Conservation (phyloP, 2,797 vertebrate genomes). For the Sebastes wilsoni region DNA sequence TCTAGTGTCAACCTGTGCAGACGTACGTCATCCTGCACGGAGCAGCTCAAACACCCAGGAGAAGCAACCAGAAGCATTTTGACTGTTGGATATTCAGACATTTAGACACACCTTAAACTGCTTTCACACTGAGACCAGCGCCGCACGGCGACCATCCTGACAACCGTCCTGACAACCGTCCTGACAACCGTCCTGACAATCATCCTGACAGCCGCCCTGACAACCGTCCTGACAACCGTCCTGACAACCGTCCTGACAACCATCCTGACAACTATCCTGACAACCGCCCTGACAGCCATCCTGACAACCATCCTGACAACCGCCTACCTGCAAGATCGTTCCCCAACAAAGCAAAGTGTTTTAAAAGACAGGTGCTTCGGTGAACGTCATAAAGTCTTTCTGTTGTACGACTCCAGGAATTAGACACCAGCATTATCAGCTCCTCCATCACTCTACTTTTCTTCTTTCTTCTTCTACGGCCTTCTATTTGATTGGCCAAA, state of each 20-base stretch:
- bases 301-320: too few species aligned
- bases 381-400: too few species aligned
- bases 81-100: neutral
- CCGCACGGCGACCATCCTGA: neutral
- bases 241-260: too few species aligned
- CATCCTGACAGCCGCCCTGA: rapidly evolving
- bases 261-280: too few species aligned
- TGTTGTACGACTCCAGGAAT: neutral
- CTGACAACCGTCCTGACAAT: too few species aligned
- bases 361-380: too few species aligned
- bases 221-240: rapidly evolving
- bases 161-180: too few species aligned
- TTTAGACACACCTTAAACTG: neutral
- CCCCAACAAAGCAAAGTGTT: too few species aligned
- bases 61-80: neutral
- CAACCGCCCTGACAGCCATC: too few species aligned
- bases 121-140: neutral
- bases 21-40: neutral
- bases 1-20: neutral
- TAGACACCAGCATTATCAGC: neutral
- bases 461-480: neutral
- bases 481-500: neutral
- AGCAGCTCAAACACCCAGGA: neutral
- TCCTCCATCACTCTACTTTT: neutral
- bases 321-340: too few species aligned